Percentiles rank a stretch among this genome's conserved stretches.
Conservation (phyloP, 1,140 invertebrate genomes). For the Sinonovacula constricta region DNA sequence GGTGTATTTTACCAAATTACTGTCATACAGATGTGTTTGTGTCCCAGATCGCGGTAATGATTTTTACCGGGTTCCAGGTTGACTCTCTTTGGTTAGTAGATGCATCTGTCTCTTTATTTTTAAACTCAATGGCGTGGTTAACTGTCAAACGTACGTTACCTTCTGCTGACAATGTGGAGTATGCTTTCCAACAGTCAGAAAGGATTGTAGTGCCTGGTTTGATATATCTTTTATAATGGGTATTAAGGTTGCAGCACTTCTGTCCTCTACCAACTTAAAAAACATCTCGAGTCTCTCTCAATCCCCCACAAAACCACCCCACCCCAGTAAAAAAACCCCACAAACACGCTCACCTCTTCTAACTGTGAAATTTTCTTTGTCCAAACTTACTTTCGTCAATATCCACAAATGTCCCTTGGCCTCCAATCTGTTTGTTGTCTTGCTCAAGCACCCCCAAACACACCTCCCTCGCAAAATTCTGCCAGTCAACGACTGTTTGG, state of each 20-base stretch:
- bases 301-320: background rate
- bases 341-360: background rate
- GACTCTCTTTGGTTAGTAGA: too few species aligned
- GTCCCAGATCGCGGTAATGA: too few species aligned
- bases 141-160: background rate
- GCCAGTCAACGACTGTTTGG: background rate
- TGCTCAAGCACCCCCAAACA: background rate
- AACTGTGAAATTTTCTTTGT: slow-evolving; percentile 1
- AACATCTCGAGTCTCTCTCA: background rate
- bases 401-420: background rate
- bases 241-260: slow-evolving; percentile 4
- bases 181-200: slow-evolving; percentile 8
- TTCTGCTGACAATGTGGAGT: background rate
- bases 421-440: slow-evolving; percentile 7
- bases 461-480: background rate
- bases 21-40: too few species aligned
- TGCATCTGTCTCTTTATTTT: too few species aligned
- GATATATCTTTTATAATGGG: background rate
- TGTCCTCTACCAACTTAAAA: background rate
- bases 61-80: slow-evolving; percentile 6
- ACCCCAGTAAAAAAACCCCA: too few species aligned
- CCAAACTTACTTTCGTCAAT: too few species aligned
- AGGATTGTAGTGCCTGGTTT: slow-evolving; percentile 1
- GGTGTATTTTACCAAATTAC: too few species aligned
- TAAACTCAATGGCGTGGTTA: slow-evolving; percentile 6